Evolutionary conservation across 2,797 vertebrate genomes (phyloP), one percentile per base, ranked within the genome.

Genomic region (Vireo griseus): DNA sequence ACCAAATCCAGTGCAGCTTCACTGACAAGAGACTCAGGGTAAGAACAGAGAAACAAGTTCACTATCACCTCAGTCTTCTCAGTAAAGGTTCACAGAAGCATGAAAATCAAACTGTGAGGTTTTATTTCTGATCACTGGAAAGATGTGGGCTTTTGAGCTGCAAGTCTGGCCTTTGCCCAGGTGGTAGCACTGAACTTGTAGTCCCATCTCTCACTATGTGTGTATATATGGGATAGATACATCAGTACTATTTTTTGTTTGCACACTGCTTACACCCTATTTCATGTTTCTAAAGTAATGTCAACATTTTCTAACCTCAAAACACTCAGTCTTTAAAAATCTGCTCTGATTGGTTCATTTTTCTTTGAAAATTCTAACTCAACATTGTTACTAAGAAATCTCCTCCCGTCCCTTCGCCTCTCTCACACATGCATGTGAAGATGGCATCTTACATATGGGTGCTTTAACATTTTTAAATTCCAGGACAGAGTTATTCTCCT

Each of bases 401-500:
- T 88, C 50, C 62, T 79, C 5, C 5, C 26, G 68, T 71, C 77
- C 59, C 57, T 51, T 77, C 61, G 61, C 79, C 68, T 71, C 66
- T 81, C 81, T 80, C 79, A 58, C 55, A 62, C n/a, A 59, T 0
- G 0, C 19, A 3, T 14, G 51, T 29, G 69, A 54, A 88, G 54
- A 55, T 65, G 75, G 47, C 26, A 8, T 40, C 86, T 73, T 88
- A 63, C 85, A 75, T 74, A 80, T 20, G 63, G 75, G 55, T 0
- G 0, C 67, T 85, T 72, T 11, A 85, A 71, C 48, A 71, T 92
- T 92, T 90, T 58, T 73, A 45, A 54, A 75, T 94, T 94, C 68
- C 55, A 47, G 91, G 85, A 81, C 58, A 59, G 72, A 93, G 67
- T 57, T 87, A 88, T 62, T 94, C 69, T 92, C 75, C 55, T 88